Percentiles rank a stretch among this genome's conserved stretches.
phyloP scores from a whole-genome alignment of 2,888 invertebrate genomes.

The Philonicus albiceps region DNA sequence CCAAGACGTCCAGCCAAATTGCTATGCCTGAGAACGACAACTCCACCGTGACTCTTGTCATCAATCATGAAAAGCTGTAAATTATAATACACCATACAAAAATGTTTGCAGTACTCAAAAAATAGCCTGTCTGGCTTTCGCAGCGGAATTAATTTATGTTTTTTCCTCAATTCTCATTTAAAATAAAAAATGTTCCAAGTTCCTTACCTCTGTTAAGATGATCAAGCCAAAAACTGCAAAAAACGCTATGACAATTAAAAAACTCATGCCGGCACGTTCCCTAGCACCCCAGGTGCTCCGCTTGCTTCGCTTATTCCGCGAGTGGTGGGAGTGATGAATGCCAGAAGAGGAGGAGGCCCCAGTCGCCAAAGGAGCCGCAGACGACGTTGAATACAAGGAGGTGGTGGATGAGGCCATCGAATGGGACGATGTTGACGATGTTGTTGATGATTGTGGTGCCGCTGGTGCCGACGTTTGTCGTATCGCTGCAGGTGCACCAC shows the following conservation, averaged over 20 bases:
- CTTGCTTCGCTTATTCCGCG: slow-evolving; percentile 57
- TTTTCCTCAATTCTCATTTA: background rate
- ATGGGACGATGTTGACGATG: background rate
- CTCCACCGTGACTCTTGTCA: slow-evolving; percentile 68
- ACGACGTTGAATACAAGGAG: slow-evolving; percentile 14
- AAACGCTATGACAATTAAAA: slow-evolving; percentile 89
- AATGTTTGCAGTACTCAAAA: background rate
- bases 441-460: background rate
- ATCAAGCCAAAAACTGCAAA: slow-evolving; percentile 89
- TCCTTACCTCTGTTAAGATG: slow-evolving; percentile 81
- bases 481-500: background rate
- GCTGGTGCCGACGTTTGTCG: background rate
- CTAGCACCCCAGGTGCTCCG: slow-evolving; percentile 64
- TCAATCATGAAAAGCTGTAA: slow-evolving; percentile 64
- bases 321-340: background rate
- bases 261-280: slow-evolving; percentile 87
- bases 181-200: background rate
- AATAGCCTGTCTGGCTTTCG: background rate
- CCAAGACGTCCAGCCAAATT: slow-evolving; percentile 65
- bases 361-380: background rate
- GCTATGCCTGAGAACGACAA: slow-evolving; percentile 66
- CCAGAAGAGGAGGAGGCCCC: background rate
- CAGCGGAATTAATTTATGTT: background rate
- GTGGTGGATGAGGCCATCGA: slow-evolving; percentile 12
- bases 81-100: background rate